phyloP scores from a whole-genome alignment of 2,797 vertebrate genomes.

The Huso huso region DNA sequence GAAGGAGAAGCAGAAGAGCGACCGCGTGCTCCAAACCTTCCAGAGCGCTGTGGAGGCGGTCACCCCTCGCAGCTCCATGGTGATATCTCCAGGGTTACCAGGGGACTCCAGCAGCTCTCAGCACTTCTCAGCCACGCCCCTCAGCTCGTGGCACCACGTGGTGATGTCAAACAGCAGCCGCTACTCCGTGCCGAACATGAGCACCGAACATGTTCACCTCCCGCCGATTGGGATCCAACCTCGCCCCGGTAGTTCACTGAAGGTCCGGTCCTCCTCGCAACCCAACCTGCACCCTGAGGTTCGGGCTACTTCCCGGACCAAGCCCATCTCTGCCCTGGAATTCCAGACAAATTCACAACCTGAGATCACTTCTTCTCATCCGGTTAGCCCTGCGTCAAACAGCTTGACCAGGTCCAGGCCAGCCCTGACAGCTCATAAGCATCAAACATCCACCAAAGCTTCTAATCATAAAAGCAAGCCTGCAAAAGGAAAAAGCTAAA shows the following conservation, averaged over 20 bases:
- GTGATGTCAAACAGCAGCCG: conserved; percentile 59
- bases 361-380: conserved; percentile 35
- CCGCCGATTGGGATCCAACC: conserved; percentile 36
- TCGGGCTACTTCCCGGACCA: conserved; percentile 25
- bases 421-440: conserved; percentile 38
- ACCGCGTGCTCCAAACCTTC: conserved; percentile 72
- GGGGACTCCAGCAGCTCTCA: conserved; percentile 52
- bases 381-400: conserved; percentile 42
- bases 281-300: conserved; percentile 50
- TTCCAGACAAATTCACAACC: conserved; percentile 35
- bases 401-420: conserved; percentile 61
- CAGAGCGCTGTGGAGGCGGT: conserved; percentile 63
- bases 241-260: conserved; percentile 38
- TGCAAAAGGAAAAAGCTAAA: conserved; percentile 19
- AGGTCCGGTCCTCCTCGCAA: conserved; percentile 57
- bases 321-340: conserved; percentile 46
- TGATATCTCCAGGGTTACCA: conserved; percentile 59
- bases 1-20: conserved; percentile 71
- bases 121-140: conserved; percentile 61
- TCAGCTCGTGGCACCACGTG: conserved; percentile 69
- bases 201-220: conserved; percentile 49
- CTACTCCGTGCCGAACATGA: conserved; percentile 54
- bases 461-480: conserved; percentile 43
- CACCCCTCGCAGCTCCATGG: conserved; percentile 60
- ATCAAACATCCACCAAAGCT: conserved; percentile 13